Evolutionary conservation across 2,888 invertebrate species (phyloP), one percentile per base, ranked within the genome.

Genomic region (Agrotis exclamationis): DNA sequence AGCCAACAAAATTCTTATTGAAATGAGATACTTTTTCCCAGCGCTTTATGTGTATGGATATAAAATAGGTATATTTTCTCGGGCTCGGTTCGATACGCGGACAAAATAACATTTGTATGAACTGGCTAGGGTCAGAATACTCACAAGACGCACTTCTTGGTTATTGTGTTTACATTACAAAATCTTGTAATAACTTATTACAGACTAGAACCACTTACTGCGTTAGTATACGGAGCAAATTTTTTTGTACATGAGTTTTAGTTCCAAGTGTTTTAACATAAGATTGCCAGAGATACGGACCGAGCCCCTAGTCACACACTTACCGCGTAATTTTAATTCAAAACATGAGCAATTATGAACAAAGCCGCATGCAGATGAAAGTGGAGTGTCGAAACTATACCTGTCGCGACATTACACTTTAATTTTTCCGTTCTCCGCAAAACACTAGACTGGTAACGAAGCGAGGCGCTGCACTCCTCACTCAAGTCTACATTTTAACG

Each of bases 41-140:
- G 60, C 65, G 58, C 63, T 73, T 65, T 74, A 72, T 70, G 74
- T 81, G 58, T 66, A 70, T 67, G 54, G 58, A 58, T 63, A 80
- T 64, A 59, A 75, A 70, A 58, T 63, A 68, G 70, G 75, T 74
- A 72, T 74, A 74, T 71, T 81, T 80, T 69, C 44, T 53, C 51
- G 58, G 57, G 33, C 66, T 71, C 62, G 51, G 65, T 60, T 33
- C 70, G 62, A 75, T 58, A 65, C 60, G 60, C 62, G 64, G 63
- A 70, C 59, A 70, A 75, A 81, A 83, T 77, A 75, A 79, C 75
- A 79, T 81, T 77, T 77, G 63, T 70, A 58, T 58, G 65, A 66
- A 54, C 22, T 60, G 63, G 65, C 65, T 54, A 60, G 58, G 67
- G 58, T 48, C 62, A 39, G 50, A 59, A 50, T 73, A 62, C 28